Evolutionary conservation across 2,113 vertebrate genomes (phyloP).

Genomic region (Pachycephala philippinensis): DNA sequence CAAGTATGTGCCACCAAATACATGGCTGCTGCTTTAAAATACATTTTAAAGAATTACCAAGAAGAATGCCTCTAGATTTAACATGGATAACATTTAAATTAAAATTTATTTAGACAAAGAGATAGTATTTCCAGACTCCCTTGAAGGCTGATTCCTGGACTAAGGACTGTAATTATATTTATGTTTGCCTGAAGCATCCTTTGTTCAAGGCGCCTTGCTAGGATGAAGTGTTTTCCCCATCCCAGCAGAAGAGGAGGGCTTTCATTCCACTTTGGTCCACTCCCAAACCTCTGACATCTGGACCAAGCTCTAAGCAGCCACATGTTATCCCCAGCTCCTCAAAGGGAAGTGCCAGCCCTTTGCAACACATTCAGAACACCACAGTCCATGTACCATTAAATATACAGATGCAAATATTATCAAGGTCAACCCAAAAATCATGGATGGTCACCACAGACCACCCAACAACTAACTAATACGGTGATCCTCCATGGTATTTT

Average conservation of each 20-base stretch:
- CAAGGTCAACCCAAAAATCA: background rate
- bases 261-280: background rate
- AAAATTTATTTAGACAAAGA: conserved; percentile 54
- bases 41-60: conserved; percentile 60
- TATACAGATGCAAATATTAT: background rate
- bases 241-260: background rate
- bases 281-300: background rate
- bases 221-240: background rate
- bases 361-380: background rate
- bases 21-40: background rate
- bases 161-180: background rate
- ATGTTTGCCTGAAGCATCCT: background rate
- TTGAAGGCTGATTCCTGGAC: background rate
- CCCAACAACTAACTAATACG: rapidly evolving
- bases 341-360: background rate
- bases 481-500: background rate
- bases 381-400: background rate
- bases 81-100: conserved; percentile 44
- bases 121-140: background rate
- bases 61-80: conserved; percentile 22
- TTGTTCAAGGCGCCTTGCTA: background rate
- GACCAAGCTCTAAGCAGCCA: background rate
- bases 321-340: background rate
- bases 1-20: conserved; percentile 59
- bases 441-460: rapidly evolving